Base-by-base conservation (phyloP, 2,888 invertebrate genomes). In the Phortica okadai region DNA sequence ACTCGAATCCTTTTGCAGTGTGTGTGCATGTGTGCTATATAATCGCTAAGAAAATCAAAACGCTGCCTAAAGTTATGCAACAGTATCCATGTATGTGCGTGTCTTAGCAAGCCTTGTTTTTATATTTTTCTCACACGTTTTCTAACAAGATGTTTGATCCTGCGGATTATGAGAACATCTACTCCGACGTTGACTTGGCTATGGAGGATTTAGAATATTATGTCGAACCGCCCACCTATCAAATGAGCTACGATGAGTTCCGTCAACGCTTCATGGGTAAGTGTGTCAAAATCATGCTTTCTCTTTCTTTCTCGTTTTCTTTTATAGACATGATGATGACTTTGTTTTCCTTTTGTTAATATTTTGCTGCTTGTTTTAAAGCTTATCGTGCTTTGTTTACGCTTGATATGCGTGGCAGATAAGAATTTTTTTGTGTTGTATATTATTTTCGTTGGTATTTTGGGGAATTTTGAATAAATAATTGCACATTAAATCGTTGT, bases 261-360 rank as follows among this genome's bases (percentile, higher is more conserved):
- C 82, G 86, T n/a, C 80, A 79, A 16, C 83, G 81, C 77, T 86
- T 86, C 81, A 83, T 83, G 77, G 82, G 86, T 86, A 73, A 86
- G 85, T 81, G 16, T 45, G 44, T 8, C 25, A 50, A 50, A 50
- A 50, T 50, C 2, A 14, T 50, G 50, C 50, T 50, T 50, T 50
- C 50, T 50, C 50, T 50, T 50, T 50, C 50, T 50, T 50, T 0
- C 50, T 50, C 33, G 33, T 50, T 50, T 50, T 11, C 50, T 50
- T 8, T 50, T 50, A 50, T 50, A 50, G 50, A 14, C 50, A 2
- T 50, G 50, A 8, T 50, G 50, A 8, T 14, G 33, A 50, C 50
- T 50, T 50, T 8, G 10, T 50, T 11, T 50, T 50, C 6, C 14
- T 14, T 50, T 50, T 8, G 50, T 14, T 33, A 33, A 33, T 6